Conservation (phyloP, 2,113 vertebrate species). For the Ceuthmochares aereus region DNA sequence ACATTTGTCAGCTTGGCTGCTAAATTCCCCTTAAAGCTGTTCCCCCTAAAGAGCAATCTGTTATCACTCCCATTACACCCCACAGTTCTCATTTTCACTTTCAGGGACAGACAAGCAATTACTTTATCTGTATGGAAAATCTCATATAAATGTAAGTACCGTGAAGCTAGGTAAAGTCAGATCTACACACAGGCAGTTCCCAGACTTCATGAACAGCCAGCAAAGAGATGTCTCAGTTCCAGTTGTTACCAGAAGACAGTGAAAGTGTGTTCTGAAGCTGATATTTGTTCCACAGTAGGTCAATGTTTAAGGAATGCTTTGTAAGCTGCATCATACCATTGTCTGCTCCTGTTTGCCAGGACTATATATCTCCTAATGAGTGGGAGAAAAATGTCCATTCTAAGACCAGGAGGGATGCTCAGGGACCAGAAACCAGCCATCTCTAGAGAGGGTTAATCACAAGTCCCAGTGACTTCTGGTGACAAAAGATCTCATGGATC, state of each 20-base stretch:
- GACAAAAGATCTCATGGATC: background rate
- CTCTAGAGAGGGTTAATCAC: background rate
- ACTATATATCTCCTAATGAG: background rate
- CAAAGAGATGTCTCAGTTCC: background rate
- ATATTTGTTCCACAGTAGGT: background rate
- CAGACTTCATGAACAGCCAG: background rate
- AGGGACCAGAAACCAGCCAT: background rate
- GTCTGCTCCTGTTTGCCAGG: background rate
- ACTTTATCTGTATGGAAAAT: slow-evolving; percentile 33
- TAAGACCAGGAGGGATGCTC: background rate
- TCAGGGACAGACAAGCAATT: slow-evolving; percentile 7
- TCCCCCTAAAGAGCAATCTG: slow-evolving; percentile 18
- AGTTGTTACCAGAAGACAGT: background rate
- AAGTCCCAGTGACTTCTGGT: background rate
- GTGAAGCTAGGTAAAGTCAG: background rate
- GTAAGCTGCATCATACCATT: background rate
- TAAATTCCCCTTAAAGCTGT: slow-evolving; percentile 31
- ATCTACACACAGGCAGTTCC: background rate
- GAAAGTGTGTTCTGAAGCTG: background rate
- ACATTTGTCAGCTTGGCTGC: slow-evolving; percentile 44
- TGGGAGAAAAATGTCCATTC: background rate
- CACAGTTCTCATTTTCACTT: slow-evolving; percentile 22
- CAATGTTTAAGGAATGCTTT: background rate
- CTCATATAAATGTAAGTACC: background rate
- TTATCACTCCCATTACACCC: slow-evolving; percentile 20